Base-by-base conservation (phyloP, 2,797 vertebrate genomes). In the Coregonus sp. region DNA sequence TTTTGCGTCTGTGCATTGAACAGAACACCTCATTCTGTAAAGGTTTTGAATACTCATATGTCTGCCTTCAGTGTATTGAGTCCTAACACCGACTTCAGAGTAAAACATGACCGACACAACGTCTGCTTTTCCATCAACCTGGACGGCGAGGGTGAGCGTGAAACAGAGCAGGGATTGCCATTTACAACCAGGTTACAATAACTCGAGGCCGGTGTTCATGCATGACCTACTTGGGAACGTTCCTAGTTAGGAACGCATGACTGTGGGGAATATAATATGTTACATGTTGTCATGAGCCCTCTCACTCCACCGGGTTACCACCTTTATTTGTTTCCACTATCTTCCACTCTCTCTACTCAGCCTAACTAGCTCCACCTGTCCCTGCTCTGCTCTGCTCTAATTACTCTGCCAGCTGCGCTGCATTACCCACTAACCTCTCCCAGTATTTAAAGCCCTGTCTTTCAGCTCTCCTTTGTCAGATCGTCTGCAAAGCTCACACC, bases 81-180 rank as follows among this genome's bases (percentile, higher is more conserved):
- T 72, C 76, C 63, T 73, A 20, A 66, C 9, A 1, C 75, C 69
- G 4, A 50, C n/a, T 68, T 87, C 0, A 74, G 6, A 59, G 92
- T 94, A 80, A 51, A 89, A 67, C 93, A 95, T 2, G 92, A 95
- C 81, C 88, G 91, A 77, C 68, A 51, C n/a, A 89, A 86, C 20
- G 84, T 9, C 51, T 86, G 89, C 31, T 95, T 95, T 82, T 91
- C 87, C 16, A 78, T 93, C 65, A 12, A 25, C 4, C 80, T 90
- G 9, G 74, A 79, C 72, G 16, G 77, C 80, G 82, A 75, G 9
- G 92, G 93, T 94, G 73, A 92, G 88, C 4, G 54, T 4, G 59
- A 4, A 29, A 40, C 40, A 40, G 25, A 35, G 7, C 0, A 65
- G 25, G 6, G 52, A 20, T 29, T 69, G 73, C 54, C 1, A 3